Evolutionary conservation across 2,888 invertebrate species (phyloP), one percentile per base, ranked within the genome.

Genomic region (Plagodis dolabraria): DNA sequence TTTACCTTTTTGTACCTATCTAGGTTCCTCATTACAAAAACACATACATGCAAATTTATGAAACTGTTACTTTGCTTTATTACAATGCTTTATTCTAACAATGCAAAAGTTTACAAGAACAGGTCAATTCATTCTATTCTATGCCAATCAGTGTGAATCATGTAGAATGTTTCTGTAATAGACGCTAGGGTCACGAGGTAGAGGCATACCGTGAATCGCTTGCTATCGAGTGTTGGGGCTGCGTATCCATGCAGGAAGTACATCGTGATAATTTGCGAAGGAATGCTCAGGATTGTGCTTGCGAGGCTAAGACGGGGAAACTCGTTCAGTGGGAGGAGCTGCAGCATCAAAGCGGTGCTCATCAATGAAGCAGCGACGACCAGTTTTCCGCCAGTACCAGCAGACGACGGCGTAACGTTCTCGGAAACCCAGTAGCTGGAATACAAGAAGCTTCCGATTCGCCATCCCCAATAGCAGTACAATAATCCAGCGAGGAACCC

Each of bases 231-330:
- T 0, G 71, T 58, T 0, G 77, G 71, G 0, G 67, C 72, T 0
- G 83, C 53, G 43, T 78, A 80, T 35, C 57, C 67, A 51, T 83
- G 75, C 0, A 81, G 61, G 43, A 80, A 76, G 53, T 78, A 76
- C 7, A 83, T 58, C 0, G 78, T 74, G 47, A 76, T 74, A 0
- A 74, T 57, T 58, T 83, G 82, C 0, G 83, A 74, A 4, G 84
- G 85, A 9, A 83, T 70, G 40, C 77, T 75, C 9, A 79, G 7
- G 2, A 86, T 50, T 2, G 75, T 77, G 56, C 71, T 79, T 2
- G 68, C 70, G 22, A 87, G 68, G 36, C 81, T 83, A 34, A 83
- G 58, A 11, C 76, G 70, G 0, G 85, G 86, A 34, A 40, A 64
- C 42, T 64, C 54, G 33, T 47, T 33, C n/a, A 63, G 35, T 0